These are phyloP conservation scores for Morelia viridis DNA, from an alignment of 2,797 vertebrate genomes.

Conservation along the genomic window DNA sequence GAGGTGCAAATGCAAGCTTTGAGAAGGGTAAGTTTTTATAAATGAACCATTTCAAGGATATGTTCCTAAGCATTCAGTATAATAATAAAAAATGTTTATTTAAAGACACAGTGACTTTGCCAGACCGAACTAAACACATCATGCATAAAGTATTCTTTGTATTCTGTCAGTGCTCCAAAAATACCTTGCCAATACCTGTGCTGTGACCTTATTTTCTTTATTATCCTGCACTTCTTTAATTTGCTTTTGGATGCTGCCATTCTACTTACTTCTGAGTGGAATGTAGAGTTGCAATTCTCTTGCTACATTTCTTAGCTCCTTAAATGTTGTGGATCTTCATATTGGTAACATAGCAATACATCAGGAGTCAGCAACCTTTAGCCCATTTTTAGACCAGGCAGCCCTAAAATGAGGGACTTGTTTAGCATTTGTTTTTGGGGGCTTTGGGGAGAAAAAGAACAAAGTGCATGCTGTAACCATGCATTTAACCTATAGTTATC, in stretches of 20 bases:
- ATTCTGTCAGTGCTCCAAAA: not conserved
- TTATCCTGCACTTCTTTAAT: not conserved
- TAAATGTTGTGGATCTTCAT: not conserved
- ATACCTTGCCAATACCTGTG: not conserved
- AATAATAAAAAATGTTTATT: not conserved
- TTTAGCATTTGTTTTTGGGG: not conserved
- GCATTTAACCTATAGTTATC: not conserved
- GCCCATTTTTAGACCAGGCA: not conserved
- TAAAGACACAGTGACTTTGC: not conserved
- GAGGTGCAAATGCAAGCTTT: slow-evolving; percentile 90
- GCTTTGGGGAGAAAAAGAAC: not conserved
- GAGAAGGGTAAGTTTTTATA: slow-evolving; percentile 82
- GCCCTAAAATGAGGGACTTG: not conserved
- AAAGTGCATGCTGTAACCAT: not conserved
- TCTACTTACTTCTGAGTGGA: not conserved
- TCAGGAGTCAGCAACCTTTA: not conserved
- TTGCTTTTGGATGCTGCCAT: not conserved
- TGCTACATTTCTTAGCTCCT: not conserved
- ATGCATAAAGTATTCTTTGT: not conserved
- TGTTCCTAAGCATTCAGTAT: not conserved
- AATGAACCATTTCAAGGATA: not conserved
- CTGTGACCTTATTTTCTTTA: not conserved
- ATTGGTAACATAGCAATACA: not conserved
- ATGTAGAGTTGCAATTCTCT: not conserved
- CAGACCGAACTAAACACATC: not conserved